These are phyloP conservation scores for Stenoptilia bipunctidactyla DNA, from an alignment of 2,888 invertebrate genomes.

Conservation along the genomic window DNA sequence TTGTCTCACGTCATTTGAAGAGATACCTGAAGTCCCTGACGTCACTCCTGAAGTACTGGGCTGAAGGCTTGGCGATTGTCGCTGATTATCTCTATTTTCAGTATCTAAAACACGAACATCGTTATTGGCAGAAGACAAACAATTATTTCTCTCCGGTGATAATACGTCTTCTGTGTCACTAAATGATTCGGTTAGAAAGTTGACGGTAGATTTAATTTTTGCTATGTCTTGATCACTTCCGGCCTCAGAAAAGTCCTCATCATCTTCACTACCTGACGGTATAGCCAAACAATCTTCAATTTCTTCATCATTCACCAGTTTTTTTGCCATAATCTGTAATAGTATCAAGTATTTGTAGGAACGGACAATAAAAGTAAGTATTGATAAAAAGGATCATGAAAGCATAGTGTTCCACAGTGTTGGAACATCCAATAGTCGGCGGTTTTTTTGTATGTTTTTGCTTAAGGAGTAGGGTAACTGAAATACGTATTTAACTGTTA, in stretches of 20 bases:
- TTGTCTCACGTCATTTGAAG: constrained; percentile 2
- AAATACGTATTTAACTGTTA: too few species aligned
- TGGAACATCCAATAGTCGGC: too few species aligned
- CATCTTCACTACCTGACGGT: constrained; percentile 5
- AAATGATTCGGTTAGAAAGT: constrained; percentile 2
- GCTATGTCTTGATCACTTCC: constrained; percentile 8
- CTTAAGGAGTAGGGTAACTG: too few species aligned
- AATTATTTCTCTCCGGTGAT: constrained; percentile 3
- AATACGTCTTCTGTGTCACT: constrained; percentile 2
- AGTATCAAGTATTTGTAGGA: constrained; percentile 4
- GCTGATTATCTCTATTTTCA: constrained; percentile 4
- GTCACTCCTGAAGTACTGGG: constrained; percentile 7
- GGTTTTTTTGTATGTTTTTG: too few species aligned
- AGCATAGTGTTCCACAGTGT: too few species aligned
- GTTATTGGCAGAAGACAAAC: constrained; percentile 1
- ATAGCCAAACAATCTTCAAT: constrained; percentile 6
- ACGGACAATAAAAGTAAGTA: constrained; percentile 3
- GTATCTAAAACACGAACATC: background rate
- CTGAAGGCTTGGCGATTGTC: constrained; percentile 8
- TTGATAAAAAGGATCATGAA: background rate
- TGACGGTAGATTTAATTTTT: constrained; percentile 3
- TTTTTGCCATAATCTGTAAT: constrained; percentile 7
- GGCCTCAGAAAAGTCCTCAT: constrained; percentile 7
- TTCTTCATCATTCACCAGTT: constrained; percentile 6
- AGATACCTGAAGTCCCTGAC: constrained; percentile 1